These are phyloP conservation scores for Nymphalis urticae DNA, from an alignment of 2,888 invertebrate genomes.

Conservation along the genomic window DNA sequence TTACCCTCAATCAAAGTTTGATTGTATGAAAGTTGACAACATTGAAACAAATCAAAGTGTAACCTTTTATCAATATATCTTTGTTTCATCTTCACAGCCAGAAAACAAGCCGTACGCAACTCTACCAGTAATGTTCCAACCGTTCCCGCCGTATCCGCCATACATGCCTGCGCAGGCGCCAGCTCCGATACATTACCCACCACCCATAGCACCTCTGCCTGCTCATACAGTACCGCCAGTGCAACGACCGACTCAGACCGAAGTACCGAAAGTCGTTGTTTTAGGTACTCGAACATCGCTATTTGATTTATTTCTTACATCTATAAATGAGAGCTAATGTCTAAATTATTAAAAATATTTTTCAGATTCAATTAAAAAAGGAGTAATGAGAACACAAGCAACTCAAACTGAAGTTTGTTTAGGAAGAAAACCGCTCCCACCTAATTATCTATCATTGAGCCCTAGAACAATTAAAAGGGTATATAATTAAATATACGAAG, in stretches of 20 bases:
- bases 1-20: too few relatives aligned
- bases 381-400: slow-evolving; percentile 95
- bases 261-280: slow-evolving; percentile 79
- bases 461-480: slow-evolving; percentile 91
- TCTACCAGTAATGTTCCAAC: slow-evolving; percentile 73
- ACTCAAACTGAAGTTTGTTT: slow-evolving; percentile 92
- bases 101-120: slow-evolving; percentile 73
- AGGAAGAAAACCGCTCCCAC: slow-evolving; percentile 86
- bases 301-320: background rate
- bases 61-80: background rate
- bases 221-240: slow-evolving; percentile 50
- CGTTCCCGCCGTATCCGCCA: slow-evolving; percentile 68
- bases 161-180: slow-evolving; percentile 59
- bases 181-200: slow-evolving; percentile 71
- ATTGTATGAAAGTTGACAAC: too few relatives aligned
- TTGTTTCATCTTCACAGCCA: slow-evolving; percentile 54
- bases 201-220: slow-evolving; percentile 65
- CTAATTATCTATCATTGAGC: slow-evolving; percentile 87
- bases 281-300: slow-evolving; percentile 68
- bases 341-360: slow-evolving; percentile 39
- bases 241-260: slow-evolving; percentile 64
- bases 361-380: slow-evolving; percentile 90
- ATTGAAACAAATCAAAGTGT: too few relatives aligned
- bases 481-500: slow-evolving; percentile 29
- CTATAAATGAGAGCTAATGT: background rate